phyloP scores from a whole-genome alignment of 2,888 invertebrate genomes.

The Spisula solida region DNA sequence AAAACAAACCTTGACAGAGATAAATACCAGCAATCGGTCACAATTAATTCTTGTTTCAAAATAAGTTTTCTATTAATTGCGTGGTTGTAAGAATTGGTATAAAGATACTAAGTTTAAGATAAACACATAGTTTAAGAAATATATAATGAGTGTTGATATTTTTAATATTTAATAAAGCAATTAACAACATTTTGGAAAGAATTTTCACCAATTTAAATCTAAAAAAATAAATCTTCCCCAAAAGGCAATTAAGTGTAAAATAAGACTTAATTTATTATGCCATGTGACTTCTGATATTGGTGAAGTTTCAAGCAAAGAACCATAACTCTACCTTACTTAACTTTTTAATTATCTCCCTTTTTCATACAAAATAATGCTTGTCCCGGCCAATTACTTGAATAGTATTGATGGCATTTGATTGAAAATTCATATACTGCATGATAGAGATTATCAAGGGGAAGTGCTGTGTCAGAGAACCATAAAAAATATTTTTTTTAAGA shows the following conservation, averaged over 20 bases:
- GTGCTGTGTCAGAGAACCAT: too few relatives aligned
- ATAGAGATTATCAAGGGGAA: too few relatives aligned
- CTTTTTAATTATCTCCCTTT: too few relatives aligned
- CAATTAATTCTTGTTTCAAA: conserved; percentile 49
- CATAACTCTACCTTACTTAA: too few relatives aligned
- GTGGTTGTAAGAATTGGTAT: not conserved
- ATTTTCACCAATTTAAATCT: not conserved
- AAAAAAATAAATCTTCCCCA: not conserved
- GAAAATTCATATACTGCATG: too few relatives aligned
- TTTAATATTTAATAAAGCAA: not conserved
- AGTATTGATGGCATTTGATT: too few relatives aligned
- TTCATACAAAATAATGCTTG: too few relatives aligned
- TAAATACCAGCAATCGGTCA: conserved; percentile 36
- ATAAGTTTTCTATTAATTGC: conserved; percentile 41
- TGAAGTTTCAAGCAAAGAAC: not conserved
- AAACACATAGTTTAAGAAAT: too few relatives aligned
- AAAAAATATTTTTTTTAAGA: too few relatives aligned
- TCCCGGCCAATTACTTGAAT: too few relatives aligned
- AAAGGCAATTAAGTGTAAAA: not conserved
- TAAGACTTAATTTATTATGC: not conserved
- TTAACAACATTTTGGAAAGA: conserved; percentile 8
- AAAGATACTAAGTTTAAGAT: not conserved
- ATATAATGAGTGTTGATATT: not conserved
- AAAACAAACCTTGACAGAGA: conserved; percentile 41
- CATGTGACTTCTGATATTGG: not conserved